phyloP scores from a whole-genome alignment of 1,140 invertebrate genomes.

The Bombus turneri region DNA sequence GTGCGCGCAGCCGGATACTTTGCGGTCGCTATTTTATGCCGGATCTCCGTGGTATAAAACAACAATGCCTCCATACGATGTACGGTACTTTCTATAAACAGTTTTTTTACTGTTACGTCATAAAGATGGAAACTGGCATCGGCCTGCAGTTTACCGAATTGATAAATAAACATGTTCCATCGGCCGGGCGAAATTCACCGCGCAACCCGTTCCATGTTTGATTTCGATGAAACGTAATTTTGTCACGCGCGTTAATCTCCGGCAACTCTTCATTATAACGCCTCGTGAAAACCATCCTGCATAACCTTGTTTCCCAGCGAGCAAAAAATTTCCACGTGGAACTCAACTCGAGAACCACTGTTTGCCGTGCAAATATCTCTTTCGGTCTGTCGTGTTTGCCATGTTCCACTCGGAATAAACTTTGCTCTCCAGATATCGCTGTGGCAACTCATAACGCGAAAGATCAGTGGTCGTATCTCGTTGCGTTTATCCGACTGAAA shows the following conservation, averaged over 20 bases:
- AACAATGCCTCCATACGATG: neutral
- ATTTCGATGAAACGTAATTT: neutral
- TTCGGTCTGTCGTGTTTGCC: neutral
- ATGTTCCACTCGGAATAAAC: neutral
- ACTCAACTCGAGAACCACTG: neutral
- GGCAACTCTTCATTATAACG: neutral
- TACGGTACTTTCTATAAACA: neutral
- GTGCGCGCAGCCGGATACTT: neutral
- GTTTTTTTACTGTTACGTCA: neutral
- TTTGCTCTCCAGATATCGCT: neutral
- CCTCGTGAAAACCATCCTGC: neutral
- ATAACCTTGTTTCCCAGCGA: neutral
- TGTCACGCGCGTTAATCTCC: neutral
- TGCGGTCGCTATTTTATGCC: neutral
- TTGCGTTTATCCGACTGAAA: neutral
- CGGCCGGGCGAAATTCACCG: neutral
- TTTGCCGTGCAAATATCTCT: constrained; percentile 2
- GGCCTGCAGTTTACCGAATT: neutral
- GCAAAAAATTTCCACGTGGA: constrained; percentile 2
- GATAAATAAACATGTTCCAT: neutral
- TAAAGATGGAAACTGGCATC: neutral
- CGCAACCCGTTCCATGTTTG: neutral
- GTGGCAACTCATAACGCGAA: neutral
- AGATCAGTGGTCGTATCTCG: neutral
- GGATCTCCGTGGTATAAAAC: neutral